phyloP scores from a whole-genome alignment of 2,113 vertebrate genomes.

The Callionymus lyra region DNA sequence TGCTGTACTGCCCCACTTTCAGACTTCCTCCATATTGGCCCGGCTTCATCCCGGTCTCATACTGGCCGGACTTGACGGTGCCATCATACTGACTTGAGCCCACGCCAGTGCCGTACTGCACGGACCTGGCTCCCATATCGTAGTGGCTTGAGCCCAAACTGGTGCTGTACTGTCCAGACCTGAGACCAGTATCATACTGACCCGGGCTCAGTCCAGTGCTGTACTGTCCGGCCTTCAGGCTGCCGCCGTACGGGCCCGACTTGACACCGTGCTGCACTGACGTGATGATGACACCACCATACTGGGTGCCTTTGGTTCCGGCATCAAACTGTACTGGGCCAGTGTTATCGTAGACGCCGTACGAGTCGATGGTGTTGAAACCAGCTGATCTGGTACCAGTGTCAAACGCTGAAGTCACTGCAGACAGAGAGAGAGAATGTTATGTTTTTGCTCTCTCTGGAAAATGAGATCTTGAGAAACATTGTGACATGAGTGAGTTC shows the following conservation, averaged over 20 bases:
- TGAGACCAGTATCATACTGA: slow-evolving; percentile 2
- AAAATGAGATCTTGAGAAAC: too few species aligned
- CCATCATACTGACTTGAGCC: slow-evolving; percentile 14
- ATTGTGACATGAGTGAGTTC: too few species aligned
- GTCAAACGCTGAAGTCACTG: slow-evolving; percentile 7
- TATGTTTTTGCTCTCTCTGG: too few species aligned
- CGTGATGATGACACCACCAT: slow-evolving; percentile 3
- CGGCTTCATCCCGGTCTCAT: slow-evolving; percentile 21
- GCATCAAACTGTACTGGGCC: slow-evolving; percentile 16
- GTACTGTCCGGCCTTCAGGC: slow-evolving; percentile 12
- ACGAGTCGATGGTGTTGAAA: slow-evolving; percentile 31
- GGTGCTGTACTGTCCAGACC: background rate
- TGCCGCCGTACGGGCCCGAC: slow-evolving; percentile 19
- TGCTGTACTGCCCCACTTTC: slow-evolving; percentile 17
- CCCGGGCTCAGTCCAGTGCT: slow-evolving; percentile 5
- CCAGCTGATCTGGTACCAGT: slow-evolving; percentile 21
- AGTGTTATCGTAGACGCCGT: slow-evolving; percentile 1
- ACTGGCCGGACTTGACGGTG: slow-evolving; percentile 12
- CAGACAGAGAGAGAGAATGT: background rate
- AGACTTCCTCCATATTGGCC: slow-evolving; percentile 34
- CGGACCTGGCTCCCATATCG: slow-evolving; percentile 8
- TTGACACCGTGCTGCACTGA: slow-evolving; percentile 15
- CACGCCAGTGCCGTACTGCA: slow-evolving; percentile 12
- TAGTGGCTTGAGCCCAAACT: slow-evolving; percentile 23
- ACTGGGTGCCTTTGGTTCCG: slow-evolving; percentile 9